These are phyloP conservation scores for Myotis planiceps DNA, from an alignment of 2,797 vertebrate genomes.

Conservation along the genomic window DNA sequence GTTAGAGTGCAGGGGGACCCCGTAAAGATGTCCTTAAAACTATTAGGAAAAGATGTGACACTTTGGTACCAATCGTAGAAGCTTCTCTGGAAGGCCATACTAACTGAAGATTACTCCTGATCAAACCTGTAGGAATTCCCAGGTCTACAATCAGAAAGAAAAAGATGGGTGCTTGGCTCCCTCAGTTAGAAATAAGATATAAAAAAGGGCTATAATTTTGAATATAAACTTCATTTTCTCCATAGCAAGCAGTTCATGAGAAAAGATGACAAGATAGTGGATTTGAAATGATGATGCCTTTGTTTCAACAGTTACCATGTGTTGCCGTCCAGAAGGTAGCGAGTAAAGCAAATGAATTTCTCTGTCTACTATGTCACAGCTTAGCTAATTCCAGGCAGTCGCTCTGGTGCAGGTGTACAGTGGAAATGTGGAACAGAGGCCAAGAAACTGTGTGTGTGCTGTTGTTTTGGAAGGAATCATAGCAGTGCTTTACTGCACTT, in stretches of 20 bases:
- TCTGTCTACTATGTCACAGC: neutral
- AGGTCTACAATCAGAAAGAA: neutral
- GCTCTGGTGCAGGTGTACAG: constrained; percentile 7
- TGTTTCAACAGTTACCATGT: neutral
- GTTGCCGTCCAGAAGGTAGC: constrained; percentile 29
- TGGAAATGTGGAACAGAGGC: constrained; percentile 59
- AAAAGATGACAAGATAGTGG: neutral
- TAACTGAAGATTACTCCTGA: neutral
- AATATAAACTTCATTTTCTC: neutral
- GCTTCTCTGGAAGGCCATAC: neutral
- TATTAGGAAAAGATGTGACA: neutral
- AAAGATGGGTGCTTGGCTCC: neutral
- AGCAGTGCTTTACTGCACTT: constrained; percentile 40
- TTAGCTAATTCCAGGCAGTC: constrained; percentile 7
- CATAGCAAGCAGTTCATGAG: neutral
- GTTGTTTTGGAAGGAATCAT: constrained; percentile 59
- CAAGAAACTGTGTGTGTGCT: constrained; percentile 28
- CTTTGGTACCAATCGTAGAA: neutral
- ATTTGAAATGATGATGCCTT: neutral
- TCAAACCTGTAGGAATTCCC: neutral
- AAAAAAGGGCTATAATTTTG: neutral
- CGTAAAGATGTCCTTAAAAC: neutral
- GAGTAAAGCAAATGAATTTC: neutral
- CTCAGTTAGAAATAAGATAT: neutral
- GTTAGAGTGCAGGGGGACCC: neutral